A percentile compares a stretch with the other conserved stretches of the same genome.
These are phyloP conservation scores for Sycobia sp. DNA, from an alignment of 1,140 invertebrate genomes.

Conservation along the genomic window DNA sequence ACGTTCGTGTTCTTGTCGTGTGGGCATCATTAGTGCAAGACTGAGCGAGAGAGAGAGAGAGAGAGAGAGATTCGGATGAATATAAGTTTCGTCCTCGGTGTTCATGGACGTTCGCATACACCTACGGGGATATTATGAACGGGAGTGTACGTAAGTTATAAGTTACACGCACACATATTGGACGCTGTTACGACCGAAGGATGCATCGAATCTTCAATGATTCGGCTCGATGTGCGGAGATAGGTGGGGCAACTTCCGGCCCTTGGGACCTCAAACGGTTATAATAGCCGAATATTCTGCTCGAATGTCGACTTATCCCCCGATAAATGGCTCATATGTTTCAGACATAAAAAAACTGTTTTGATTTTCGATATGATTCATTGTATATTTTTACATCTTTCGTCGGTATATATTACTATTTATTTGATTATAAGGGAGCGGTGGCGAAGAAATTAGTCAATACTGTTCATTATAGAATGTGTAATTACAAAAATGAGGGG, in stretches of 20 bases:
- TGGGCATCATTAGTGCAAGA: conserved; percentile 55
- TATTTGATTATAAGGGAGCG: no score
- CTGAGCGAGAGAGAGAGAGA: no score
- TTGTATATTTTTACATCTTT: no score
- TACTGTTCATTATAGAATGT: no score
- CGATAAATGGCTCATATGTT: no score
- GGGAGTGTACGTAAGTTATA: conserved; percentile 13
- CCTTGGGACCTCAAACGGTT: conserved; percentile 36
- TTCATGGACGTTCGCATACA: conserved; percentile 23
- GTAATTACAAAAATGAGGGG: no score
- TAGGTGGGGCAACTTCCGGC: conserved; percentile 51
- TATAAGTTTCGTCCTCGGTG: not conserved
- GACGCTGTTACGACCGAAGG: not conserved
- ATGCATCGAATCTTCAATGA: conserved; percentile 6
- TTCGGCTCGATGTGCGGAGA: not conserved
- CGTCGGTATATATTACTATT: no score
- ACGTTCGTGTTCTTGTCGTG: conserved; percentile 47
- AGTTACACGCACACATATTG: not conserved
- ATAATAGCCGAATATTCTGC: conserved; percentile 46
- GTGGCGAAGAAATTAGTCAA: no score
- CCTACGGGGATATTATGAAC: conserved; percentile 45
- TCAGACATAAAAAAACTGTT: no score
- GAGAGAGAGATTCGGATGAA: no score
- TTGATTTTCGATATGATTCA: no score
- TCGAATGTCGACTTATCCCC: conserved; percentile 57